Conservation (phyloP, 2,113 vertebrate species). For the Solea solea region DNA sequence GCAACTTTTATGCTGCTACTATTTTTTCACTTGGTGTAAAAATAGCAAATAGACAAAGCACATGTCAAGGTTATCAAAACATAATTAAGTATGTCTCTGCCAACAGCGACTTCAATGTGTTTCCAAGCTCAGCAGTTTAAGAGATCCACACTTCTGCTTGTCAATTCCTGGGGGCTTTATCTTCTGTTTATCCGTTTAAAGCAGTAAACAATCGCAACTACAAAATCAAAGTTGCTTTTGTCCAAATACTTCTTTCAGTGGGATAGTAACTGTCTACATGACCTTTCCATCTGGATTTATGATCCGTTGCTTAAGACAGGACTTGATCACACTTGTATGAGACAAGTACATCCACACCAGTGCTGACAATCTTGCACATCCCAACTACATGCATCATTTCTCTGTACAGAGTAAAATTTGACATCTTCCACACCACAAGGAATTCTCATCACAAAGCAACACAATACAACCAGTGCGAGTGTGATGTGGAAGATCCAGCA, state of each 20-base stretch:
- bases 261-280: background rate
- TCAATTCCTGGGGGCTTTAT: too few relatives aligned
- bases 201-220: background rate
- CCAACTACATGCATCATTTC: background rate
- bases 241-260: background rate
- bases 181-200: too few relatives aligned
- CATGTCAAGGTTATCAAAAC: background rate
- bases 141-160: too few relatives aligned
- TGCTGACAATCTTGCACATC: background rate
- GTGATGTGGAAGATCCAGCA: background rate
- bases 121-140: background rate
- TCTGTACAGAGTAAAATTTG: background rate
- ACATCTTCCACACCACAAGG: background rate
- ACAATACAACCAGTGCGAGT: background rate
- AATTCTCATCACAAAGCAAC: constrained; percentile 2
- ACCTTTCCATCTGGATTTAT: background rate
- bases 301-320: background rate
- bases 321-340: background rate
- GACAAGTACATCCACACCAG: background rate
- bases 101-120: background rate
- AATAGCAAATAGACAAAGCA: background rate
- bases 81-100: background rate
- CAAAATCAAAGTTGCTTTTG: background rate
- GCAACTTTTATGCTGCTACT: too few relatives aligned
- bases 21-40: background rate